These are phyloP conservation scores for Orthosia gracilis DNA, from an alignment of 2,888 invertebrate species.

Conservation along the genomic window DNA sequence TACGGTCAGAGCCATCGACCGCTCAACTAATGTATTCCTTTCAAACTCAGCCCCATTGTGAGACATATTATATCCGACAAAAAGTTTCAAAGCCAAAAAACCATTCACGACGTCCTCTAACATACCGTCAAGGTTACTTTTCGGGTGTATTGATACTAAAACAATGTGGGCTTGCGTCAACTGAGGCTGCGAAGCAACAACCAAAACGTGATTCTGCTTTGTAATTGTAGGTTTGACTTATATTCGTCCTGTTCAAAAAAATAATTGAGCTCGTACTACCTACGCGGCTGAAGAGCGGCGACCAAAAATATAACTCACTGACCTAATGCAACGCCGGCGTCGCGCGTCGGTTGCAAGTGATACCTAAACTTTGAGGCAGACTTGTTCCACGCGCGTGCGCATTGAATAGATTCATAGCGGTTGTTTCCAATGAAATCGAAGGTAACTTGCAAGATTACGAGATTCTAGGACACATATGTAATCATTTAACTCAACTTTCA, in stretches of 20 bases:
- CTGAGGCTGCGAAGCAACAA: conserved; percentile 61
- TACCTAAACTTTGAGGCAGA: conserved; percentile 51
- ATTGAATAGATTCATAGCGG: conserved; percentile 42
- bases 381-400: conserved; percentile 33
- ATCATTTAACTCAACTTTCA: conserved; percentile 4
- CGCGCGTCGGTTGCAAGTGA: conserved; percentile 18
- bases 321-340: conserved; percentile 52
- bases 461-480: conserved; percentile 23
- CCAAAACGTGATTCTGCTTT: conserved; percentile 70
- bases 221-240: conserved; percentile 80
- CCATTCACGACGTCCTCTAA: conserved; percentile 78
- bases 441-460: conserved; percentile 40
- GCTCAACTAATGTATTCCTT: conserved; percentile 85
- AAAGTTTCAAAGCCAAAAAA: conserved; percentile 81
- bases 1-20: conserved; percentile 78
- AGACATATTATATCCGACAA: conserved; percentile 84
- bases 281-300: conserved; percentile 24
- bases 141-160: conserved; percentile 74
- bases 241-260: conserved; percentile 71
- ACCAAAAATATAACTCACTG: conserved; percentile 53
- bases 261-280: conserved; percentile 41
- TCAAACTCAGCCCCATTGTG: conserved; percentile 83
- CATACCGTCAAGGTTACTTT: conserved; percentile 77
- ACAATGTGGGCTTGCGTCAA: conserved; percentile 78
- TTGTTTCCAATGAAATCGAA: conserved; percentile 60